Conservation (phyloP, 1,140 invertebrate species). For the Dendrolimus kikuchii region DNA sequence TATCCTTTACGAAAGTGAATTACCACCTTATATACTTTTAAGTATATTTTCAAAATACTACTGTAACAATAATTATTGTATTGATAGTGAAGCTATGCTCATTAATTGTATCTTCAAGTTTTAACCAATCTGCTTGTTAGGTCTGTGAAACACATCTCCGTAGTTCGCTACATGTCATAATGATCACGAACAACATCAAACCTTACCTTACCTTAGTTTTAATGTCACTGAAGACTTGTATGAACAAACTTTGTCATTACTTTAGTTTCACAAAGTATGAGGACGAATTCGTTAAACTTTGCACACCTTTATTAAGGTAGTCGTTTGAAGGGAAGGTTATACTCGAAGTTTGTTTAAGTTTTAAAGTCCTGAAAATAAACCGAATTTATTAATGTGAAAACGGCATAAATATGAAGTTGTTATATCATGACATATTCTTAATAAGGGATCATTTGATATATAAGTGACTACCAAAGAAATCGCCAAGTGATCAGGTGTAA, state of each 20-base stretch:
- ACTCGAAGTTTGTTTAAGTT: too few relatives aligned
- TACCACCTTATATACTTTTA: too few relatives aligned
- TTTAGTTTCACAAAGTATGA: slow-evolving; percentile 8
- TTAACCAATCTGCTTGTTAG: slow-evolving; percentile 5
- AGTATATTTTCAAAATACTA: too few relatives aligned
- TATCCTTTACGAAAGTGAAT: too few relatives aligned
- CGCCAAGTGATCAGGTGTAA: neutral
- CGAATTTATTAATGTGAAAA: too few relatives aligned
- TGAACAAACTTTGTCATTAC: slow-evolving; percentile 17
- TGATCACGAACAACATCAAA: slow-evolving; percentile 14
- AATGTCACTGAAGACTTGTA: slow-evolving; percentile 15
- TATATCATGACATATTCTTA: neutral
- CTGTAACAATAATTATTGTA: too few relatives aligned
- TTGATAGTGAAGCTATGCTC: neutral
- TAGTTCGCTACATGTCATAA: slow-evolving; percentile 8
- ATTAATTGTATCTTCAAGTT: slow-evolving; percentile 6
- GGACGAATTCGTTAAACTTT: slow-evolving; percentile 10
- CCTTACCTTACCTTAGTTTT: slow-evolving; percentile 13
- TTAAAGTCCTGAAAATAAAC: too few relatives aligned
- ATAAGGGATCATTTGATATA: neutral
- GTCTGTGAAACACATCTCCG: slow-evolving; percentile 3
- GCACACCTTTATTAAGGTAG: neutral
- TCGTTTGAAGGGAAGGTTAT: neutral
- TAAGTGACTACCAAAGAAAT: neutral
- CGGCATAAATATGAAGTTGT: too few relatives aligned